phyloP scores from a whole-genome alignment of 2,888 invertebrate species.

The Caenorhabditis parvicauda region DNA sequence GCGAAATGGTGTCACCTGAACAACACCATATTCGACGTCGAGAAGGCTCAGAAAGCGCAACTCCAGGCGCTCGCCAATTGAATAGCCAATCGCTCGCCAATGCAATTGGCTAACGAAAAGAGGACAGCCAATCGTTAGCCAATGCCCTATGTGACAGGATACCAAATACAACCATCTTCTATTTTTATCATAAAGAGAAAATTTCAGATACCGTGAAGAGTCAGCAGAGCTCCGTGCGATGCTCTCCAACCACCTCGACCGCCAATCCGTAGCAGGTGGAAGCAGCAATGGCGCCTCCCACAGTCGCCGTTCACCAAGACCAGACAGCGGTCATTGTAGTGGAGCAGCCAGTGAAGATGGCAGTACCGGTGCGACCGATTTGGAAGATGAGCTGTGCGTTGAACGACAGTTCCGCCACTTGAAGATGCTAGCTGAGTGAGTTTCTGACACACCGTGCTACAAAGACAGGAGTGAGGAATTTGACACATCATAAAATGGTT shows the following conservation, averaged over 20 bases:
- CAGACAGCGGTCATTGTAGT: constrained; percentile 47
- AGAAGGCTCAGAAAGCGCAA: too few relatives aligned
- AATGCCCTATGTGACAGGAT: too few relatives aligned
- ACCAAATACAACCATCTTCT: too few relatives aligned
- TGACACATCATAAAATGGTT: too few relatives aligned
- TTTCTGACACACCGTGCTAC: background rate
- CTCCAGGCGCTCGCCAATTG: too few relatives aligned
- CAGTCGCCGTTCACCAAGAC: constrained; percentile 37
- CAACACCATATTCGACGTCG: too few relatives aligned
- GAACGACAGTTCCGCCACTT: constrained; percentile 43
- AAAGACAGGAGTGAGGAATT: too few relatives aligned
- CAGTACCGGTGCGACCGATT: constrained; percentile 34
- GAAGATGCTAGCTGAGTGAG: constrained; percentile 40
- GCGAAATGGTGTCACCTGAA: too few relatives aligned
- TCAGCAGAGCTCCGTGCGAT: constrained; percentile 43
- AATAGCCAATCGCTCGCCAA: too few relatives aligned
- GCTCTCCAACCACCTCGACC: constrained; percentile 42
- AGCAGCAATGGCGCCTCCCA: constrained; percentile 15
- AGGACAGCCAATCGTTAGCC: too few relatives aligned
- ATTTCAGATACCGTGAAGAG: constrained; percentile 41
- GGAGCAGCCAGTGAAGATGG: constrained; percentile 40
- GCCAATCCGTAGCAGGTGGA: constrained; percentile 30
- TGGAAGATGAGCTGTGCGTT: constrained; percentile 40
- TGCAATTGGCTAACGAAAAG: too few relatives aligned
- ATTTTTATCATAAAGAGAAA: background rate